phyloP scores from a whole-genome alignment of 2,888 invertebrate genomes.

The Rhimphoctona megacephalus region DNA sequence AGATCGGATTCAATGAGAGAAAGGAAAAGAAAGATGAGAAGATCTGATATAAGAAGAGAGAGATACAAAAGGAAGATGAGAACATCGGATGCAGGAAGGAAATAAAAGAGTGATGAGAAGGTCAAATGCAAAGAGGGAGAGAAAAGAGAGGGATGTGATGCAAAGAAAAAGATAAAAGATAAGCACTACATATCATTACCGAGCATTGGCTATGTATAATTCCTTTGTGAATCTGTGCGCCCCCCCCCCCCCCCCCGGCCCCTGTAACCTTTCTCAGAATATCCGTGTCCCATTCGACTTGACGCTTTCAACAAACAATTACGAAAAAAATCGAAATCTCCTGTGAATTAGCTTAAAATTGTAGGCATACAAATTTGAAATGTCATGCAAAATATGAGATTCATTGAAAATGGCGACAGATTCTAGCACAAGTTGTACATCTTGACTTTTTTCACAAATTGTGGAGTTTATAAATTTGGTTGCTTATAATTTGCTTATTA shows the following conservation, averaged over 20 bases:
- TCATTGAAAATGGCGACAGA: no score
- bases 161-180: conserved; percentile 32
- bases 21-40: conserved; percentile 8
- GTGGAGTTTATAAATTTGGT: no score
- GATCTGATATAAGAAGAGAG: conserved; percentile 15
- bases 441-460: no score
- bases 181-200: conserved; percentile 9
- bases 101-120: conserved; percentile 3
- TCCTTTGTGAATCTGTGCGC: background rate
- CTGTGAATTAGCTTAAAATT: no score
- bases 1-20: conserved; percentile 33
- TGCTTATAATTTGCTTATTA: no score
- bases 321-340: background rate
- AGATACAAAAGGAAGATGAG: conserved; percentile 1
- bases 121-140: background rate
- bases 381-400: background rate
- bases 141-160: background rate
- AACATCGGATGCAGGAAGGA: conserved; percentile 5
- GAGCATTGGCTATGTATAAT: conserved; percentile 13
- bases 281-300: conserved; percentile 10
- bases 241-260: background rate
- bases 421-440: no score
- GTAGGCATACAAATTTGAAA: background rate
- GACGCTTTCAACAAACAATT: background rate
- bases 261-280: conserved; percentile 4